Percentiles rank a stretch among this genome's conserved stretches.
Conservation (phyloP, 2,113 vertebrate genomes). For the Phyllopteryx taeniolatus region DNA sequence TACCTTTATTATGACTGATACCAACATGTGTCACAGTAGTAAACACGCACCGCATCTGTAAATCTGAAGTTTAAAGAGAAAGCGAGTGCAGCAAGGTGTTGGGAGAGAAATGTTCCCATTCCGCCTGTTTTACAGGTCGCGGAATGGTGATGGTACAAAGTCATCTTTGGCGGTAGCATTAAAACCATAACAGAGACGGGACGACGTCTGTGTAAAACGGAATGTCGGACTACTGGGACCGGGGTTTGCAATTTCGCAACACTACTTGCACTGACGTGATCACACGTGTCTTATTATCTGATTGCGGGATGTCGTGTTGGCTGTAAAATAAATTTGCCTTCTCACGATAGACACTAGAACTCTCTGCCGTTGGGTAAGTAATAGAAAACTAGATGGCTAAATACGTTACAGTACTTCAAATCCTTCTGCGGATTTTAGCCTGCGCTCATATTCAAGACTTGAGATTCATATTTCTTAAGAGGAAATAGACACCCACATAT, state of each 20-base stretch:
- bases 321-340: not conserved
- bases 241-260: no score
- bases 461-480: slow-evolving; percentile 1
- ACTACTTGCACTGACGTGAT: no score
- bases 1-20: not conserved
- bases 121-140: not conserved
- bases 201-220: not conserved
- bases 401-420: not conserved
- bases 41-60: not conserved
- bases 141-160: not conserved
- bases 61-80: not conserved
- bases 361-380: not conserved
- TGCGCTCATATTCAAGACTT: not conserved
- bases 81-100: not conserved
- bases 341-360: not conserved
- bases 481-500: not conserved
- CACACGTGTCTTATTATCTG: no score
- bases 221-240: no score
- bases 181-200: not conserved
- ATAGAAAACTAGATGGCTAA: not conserved
- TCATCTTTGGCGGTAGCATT: no score
- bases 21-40: not conserved
- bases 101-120: not conserved
- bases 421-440: slow-evolving; percentile 14
- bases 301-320: no score